Conservation (phyloP, 23 tunicate species). For the Halocynthia roretzi region DNA sequence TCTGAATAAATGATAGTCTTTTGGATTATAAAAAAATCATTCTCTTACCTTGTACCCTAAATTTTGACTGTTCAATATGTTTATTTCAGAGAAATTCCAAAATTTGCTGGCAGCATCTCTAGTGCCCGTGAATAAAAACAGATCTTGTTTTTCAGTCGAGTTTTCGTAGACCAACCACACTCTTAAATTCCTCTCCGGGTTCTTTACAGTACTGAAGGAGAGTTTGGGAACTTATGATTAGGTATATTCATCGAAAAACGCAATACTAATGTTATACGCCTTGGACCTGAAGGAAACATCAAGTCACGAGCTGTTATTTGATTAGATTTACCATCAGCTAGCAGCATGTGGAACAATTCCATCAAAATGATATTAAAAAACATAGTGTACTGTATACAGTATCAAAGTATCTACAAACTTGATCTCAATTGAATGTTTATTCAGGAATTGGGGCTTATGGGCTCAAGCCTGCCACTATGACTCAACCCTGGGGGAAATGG, state of each 20-base stretch:
- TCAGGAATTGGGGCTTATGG: too few relatives aligned
- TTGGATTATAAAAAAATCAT: not conserved
- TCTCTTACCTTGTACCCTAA: constrained; percentile 31
- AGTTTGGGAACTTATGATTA: not conserved
- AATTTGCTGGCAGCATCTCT: constrained; percentile 23
- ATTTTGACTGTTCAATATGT: constrained; percentile 16
- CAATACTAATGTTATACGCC: not conserved
- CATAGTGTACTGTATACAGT: too few relatives aligned
- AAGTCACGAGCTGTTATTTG: too few relatives aligned
- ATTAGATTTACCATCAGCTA: too few relatives aligned
- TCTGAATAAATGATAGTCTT: too few relatives aligned
- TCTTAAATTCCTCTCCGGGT: constrained; percentile 24
- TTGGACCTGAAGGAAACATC: too few relatives aligned
- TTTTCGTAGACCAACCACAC: constrained; percentile 35
- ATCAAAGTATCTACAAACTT: too few relatives aligned
- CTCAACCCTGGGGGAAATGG: too few relatives aligned
- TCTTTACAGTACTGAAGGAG: not conserved
- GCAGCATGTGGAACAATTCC: too few relatives aligned
- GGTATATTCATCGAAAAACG: not conserved
- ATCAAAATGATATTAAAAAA: too few relatives aligned
- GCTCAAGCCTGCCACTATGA: too few relatives aligned
- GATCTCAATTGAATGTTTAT: too few relatives aligned
- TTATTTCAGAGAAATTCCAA: constrained; percentile 70
- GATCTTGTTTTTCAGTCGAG: not conserved
- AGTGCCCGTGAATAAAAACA: constrained; percentile 22